Percentiles rank a stretch among this genome's conserved stretches.
Evolutionary conservation across 1,140 invertebrate genomes (phyloP).

Genomic region (Anoplophora glabripennis): DNA sequence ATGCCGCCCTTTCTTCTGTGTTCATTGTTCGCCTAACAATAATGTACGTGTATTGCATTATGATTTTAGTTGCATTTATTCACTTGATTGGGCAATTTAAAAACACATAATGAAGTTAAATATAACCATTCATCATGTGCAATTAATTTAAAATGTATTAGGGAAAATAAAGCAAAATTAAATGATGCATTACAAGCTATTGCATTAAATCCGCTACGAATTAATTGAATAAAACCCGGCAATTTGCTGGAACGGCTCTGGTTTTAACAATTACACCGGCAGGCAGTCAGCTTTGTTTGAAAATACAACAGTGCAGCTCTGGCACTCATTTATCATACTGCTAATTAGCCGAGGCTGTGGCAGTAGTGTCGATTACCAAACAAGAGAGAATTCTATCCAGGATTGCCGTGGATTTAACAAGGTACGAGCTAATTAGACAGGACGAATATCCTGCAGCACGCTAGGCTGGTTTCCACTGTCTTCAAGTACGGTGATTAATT

Average conservation of each 20-base stretch:
- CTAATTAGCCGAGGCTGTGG: conserved; percentile 14
- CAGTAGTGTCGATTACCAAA: conserved; percentile 15
- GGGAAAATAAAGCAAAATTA: conserved; percentile 16
- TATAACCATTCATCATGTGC: conserved; percentile 8
- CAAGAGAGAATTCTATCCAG: not conserved
- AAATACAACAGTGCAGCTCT: conserved; percentile 11
- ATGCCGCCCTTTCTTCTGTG: too few species aligned
- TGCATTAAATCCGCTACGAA: conserved; percentile 12
- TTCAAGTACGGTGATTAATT: conserved; percentile 11
- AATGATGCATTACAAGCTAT: conserved; percentile 16
- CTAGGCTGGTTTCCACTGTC: conserved; percentile 8
- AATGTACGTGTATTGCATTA: too few species aligned
- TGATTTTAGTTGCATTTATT: not conserved
- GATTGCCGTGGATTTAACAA: conserved; percentile 16
- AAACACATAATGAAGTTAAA: conserved; percentile 9
- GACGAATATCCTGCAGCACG: conserved; percentile 12
- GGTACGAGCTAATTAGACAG: conserved; percentile 15
- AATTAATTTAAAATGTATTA: conserved; percentile 18
- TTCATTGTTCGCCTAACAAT: too few species aligned
- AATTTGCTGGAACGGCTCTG: conserved; percentile 19
- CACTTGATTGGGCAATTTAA: not conserved
- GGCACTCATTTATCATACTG: conserved; percentile 17
- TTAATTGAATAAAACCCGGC: conserved; percentile 19
- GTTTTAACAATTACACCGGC: conserved; percentile 17
- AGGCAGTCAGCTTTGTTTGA: conserved; percentile 10